Conservation (phyloP, 2,113 vertebrate species). For the Amphiprion ocellaris region DNA sequence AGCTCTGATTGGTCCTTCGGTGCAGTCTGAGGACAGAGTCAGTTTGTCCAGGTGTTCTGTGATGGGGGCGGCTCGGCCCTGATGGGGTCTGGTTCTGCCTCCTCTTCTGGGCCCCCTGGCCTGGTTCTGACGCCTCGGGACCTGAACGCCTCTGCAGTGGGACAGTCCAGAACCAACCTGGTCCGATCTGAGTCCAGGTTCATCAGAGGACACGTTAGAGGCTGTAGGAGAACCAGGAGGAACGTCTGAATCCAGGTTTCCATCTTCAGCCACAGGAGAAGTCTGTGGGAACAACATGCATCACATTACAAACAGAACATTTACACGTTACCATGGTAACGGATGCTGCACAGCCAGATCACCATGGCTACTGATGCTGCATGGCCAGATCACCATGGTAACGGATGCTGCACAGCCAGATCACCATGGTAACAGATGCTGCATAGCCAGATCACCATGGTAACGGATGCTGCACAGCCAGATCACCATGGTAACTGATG, state of each 20-base stretch:
- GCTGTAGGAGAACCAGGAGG: background rate
- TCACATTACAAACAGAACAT: too few relatives aligned
- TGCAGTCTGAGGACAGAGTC: constrained; percentile 59
- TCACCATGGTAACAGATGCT: too few relatives aligned
- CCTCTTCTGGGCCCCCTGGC: constrained; percentile 65
- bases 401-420: too few relatives aligned
- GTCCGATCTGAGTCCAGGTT: constrained; percentile 7
- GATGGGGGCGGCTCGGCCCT: constrained; percentile 37
- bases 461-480: too few relatives aligned
- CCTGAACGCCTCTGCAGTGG: constrained; percentile 46
- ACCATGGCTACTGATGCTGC: too few relatives aligned
- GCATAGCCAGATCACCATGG: too few relatives aligned
- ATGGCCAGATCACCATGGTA: too few relatives aligned
- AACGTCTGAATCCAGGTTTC: constrained; percentile 34
- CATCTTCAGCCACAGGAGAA: constrained; percentile 59
- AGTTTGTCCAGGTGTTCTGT: constrained; percentile 70
- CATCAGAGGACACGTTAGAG: constrained; percentile 6
- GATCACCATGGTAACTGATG: too few relatives aligned
- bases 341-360: too few relatives aligned
- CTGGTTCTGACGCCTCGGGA: constrained; percentile 56
- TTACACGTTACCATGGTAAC: too few relatives aligned
- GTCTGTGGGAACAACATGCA: constrained; percentile 40
- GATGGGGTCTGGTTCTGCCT: constrained; percentile 51
- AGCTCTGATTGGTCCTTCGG: constrained; percentile 14
- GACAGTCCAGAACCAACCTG: constrained; percentile 15